These are phyloP conservation scores for Hololepta plana DNA, from an alignment of 2,888 invertebrate genomes.

Conservation along the genomic window DNA sequence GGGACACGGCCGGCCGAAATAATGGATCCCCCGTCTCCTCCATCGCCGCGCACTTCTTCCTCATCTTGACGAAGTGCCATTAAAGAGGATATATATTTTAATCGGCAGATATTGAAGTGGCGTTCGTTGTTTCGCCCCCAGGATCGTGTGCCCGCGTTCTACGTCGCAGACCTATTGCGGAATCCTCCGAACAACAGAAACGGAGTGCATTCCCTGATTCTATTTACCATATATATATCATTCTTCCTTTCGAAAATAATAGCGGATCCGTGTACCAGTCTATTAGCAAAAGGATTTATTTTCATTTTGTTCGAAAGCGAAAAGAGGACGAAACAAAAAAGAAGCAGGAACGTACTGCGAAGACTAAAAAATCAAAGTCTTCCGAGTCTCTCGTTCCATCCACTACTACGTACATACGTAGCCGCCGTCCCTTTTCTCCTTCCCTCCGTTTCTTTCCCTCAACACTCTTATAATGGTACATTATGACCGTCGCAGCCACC, in stretches of 20 bases:
- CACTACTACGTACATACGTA: no score
- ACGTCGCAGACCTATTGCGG: conserved; percentile 3
- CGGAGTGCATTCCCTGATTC: conserved; percentile 29
- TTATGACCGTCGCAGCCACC: conserved; percentile 8
- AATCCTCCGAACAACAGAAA: no score
- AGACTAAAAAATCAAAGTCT: conserved; percentile 16
- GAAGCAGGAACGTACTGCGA: conserved; percentile 6
- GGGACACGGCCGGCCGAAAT: conserved; percentile 2
- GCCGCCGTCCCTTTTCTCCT: no score
- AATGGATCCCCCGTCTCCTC: neutral
- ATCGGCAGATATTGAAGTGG: conserved; percentile 19
- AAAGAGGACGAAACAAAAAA: conserved; percentile 11
- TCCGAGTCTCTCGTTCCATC: conserved; percentile 14
- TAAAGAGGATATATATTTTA: conserved; percentile 18
- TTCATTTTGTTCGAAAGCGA: conserved; percentile 25
- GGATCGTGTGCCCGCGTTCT: conserved; percentile 7
- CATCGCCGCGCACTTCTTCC: no score
- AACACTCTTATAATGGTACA: conserved; percentile 14
- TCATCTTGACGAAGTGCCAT: conserved; percentile 14
- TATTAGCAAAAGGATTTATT: conserved; percentile 37
- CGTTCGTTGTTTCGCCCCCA: conserved; percentile 18
- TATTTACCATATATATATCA: conserved; percentile 31
- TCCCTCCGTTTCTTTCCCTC: no score
- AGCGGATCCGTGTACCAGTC: conserved; percentile 35
- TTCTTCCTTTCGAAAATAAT: conserved; percentile 33